Conservation (phyloP, 2,888 invertebrate species). For the Cheiracanthium punctorium region DNA sequence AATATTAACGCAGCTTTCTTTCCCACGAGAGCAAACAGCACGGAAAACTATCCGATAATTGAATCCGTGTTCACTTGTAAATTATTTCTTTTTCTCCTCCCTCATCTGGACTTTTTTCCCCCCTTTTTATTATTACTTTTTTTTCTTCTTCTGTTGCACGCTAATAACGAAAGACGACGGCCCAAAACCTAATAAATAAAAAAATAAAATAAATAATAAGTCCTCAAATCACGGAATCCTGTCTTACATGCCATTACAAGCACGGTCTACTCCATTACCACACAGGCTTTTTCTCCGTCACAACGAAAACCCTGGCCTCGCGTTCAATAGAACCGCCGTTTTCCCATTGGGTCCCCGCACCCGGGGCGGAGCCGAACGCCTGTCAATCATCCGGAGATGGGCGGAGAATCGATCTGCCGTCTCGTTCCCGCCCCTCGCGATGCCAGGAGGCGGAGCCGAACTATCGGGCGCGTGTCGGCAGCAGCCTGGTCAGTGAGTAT, state of each 20-base stretch:
- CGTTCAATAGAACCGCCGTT: constrained; percentile 31
- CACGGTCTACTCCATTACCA: constrained; percentile 45
- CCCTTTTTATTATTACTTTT: background rate
- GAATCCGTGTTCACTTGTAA: background rate
- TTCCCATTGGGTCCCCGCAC: constrained; percentile 22
- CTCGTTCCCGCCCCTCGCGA: constrained; percentile 20
- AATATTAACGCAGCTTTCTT: too few species aligned
- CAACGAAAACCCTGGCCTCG: constrained; percentile 37
- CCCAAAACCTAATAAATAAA: background rate
- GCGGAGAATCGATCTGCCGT: constrained; percentile 18
- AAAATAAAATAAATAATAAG: constrained; percentile 28
- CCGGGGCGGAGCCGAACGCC: constrained; percentile 10
- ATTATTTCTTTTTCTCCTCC: constrained; percentile 7
- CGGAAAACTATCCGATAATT: background rate
- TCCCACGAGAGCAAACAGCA: background rate
- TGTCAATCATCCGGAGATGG: constrained; percentile 47
- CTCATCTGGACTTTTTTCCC: too few species aligned
- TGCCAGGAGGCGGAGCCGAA: constrained; percentile 36
- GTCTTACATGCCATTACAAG: constrained; percentile 61
- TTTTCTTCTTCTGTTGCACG: background rate
- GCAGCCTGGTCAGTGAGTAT: constrained; percentile 65
- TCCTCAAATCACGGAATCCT: constrained; percentile 53
- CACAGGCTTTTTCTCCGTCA: constrained; percentile 8
- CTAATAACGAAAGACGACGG: constrained; percentile 22
- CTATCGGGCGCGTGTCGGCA: constrained; percentile 61